phyloP scores from a whole-genome alignment of 2,888 invertebrate species.

The Microplitis manilae region DNA sequence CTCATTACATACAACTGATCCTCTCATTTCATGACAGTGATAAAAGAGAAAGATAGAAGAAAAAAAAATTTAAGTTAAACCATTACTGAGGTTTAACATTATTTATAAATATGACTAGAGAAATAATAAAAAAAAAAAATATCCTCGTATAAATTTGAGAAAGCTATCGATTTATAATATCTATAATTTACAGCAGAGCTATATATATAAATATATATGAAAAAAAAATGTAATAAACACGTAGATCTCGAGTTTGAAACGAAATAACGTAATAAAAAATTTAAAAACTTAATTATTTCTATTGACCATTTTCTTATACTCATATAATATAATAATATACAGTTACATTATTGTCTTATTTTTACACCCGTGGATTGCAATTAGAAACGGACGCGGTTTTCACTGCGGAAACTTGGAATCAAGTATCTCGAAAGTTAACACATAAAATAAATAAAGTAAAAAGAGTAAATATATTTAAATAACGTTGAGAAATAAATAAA shows the following conservation, averaged over 20 bases:
- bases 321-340: slow-evolving; percentile 6
- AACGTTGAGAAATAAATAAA: background rate
- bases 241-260: background rate
- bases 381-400: slow-evolving; percentile 36
- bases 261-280: background rate
- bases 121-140: slow-evolving; percentile 12
- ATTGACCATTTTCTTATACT: background rate
- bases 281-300: background rate
- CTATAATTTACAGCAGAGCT: slow-evolving; percentile 22
- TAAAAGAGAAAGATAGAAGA: background rate
- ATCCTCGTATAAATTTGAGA: slow-evolving; percentile 7
- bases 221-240: background rate
- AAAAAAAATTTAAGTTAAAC: slow-evolving; percentile 8
- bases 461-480: background rate
- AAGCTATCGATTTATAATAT: slow-evolving; percentile 7
- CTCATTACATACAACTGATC: background rate
- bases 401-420: slow-evolving; percentile 23
- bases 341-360: slow-evolving; percentile 2
- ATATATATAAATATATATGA: background rate
- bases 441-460: slow-evolving; percentile 6
- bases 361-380: slow-evolving; percentile 13
- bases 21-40: slow-evolving; percentile 14
- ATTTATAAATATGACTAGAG: background rate
- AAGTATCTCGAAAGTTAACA: slow-evolving; percentile 22
- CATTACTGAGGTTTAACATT: slow-evolving; percentile 12